Base-by-base conservation (phyloP, 2,888 invertebrate genomes). In the Julus scandinavius region DNA sequence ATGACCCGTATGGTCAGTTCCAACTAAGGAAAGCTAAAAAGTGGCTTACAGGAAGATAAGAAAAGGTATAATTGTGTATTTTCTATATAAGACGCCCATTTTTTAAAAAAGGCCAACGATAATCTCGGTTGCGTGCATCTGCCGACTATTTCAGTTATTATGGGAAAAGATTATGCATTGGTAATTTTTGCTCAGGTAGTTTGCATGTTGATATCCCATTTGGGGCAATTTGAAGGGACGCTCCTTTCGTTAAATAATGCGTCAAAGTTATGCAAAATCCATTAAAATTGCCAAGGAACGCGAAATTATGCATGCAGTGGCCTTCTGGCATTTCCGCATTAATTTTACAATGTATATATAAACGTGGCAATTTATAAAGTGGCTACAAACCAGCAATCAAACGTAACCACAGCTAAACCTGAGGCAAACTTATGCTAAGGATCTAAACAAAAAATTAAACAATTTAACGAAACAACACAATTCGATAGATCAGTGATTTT, bases 281-380 rank as follows among this genome's bases (percentile, higher is more conserved):
- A 72, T 72, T 72, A 72, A 72, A 72, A 20, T 72, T 5, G 20
- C 17, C 7, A 72, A 72, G 63, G 6, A 72, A 72, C 2, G 63
- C 20, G 20, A 72, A 72, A 72, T 17, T n/a, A 20, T 29, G 63
- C 20, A 20, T 72, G 63, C 20, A 5, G 63, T 11, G 63, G 20
- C 63, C 63, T 72, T 72, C 63, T 72, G 63, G 63, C 63, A 63
- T n/a, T 72, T 72, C 63, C 63, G 63, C 63, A 72, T 72, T 58
- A 9, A 72, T 9, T 20, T 72, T 72, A 72, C 63, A 17, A 20
- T 29, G 63, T 29, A 29, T 9, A 72, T 9, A 72, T 72, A 29
- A 29, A 29, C 29, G 63, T 72, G 20, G 63, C 63, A 72, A 20
- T 72, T 72, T 72, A n/a, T 29, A 72, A 72, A 72, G 29, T 29